Evolutionary conservation across 2,797 vertebrate genomes (phyloP), one percentile per base, ranked within the genome.

Genomic region (Acipenser ruthenus): DNA sequence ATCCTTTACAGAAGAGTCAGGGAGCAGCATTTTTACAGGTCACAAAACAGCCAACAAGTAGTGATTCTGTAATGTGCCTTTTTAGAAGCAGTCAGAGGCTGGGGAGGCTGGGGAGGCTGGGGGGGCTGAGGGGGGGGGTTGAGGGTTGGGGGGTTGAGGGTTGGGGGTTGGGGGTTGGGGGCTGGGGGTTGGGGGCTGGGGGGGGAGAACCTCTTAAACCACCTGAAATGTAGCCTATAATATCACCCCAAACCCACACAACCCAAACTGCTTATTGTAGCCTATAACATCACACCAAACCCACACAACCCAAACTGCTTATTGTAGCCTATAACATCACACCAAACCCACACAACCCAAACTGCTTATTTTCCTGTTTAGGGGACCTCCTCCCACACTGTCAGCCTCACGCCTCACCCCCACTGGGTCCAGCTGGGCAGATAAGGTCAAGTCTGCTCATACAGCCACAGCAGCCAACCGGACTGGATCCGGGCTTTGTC

Each of bases 391-490:
- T 68, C 84, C 91, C 67, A 79, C 91, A 0, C 82, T 91, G 75
- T 83, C 90, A 63, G 80, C 88, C 12, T 84, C 90, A 0, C 90
- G 93, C 8, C 86, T 95, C 74, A 86, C 93, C 71, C 89, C 94
- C 68, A 78, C 93, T 2, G 95, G 93, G 65, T 93, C 91, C 18
- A 98, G 96, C 73, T 99, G 95, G 94, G 95, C 96, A 0, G 96
- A 99, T 77, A 89, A 95, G 73, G 96, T 99, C 6, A 97, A 95
- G 77, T 94, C 90, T 74, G 90, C 88, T 74, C 93, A 96, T 37
- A 84, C 89, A 6, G 72, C 71, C 51, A 80, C 89, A 6, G 69
- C 75, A 66, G 73, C 81, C 50, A 70, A 6, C 72, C 84, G 86
- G 51, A 71, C 75, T 11, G 82, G 83, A 59, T 61, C 73, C 10